Evolutionary conservation across 2,113 vertebrate genomes (phyloP), one percentile per base, ranked within the genome.

Genomic region (Python bivittatus): DNA sequence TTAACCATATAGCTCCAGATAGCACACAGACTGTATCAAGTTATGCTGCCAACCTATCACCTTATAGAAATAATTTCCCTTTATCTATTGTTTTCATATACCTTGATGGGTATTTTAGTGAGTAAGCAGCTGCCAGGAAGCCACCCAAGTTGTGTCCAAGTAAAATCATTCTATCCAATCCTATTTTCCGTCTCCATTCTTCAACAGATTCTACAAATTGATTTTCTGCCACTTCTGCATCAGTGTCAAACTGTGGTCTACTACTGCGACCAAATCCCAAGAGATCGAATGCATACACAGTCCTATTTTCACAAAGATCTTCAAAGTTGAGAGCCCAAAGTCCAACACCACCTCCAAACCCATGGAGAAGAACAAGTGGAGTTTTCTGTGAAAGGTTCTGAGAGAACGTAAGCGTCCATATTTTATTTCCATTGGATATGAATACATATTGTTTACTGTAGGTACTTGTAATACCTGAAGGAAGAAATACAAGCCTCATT

Each of bases 81-180:
- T 85, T 25, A 27, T 44, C 83, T 25, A 44, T 27, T 52, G 84
- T 27, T 90, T 86, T 72, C 84, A 97, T 98, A 92, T 96, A 99
- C 99, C 99, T 99, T 96, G 93, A 96, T 0, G 99, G 99, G 93
- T 98, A 98, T 96, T 98, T 98, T 68, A 99, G 97, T 0, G 98
- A 96, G 84, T 99, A 99, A 23, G 98, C 98, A 92, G 98, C 97
- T 93, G 98, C 98, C 96, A 99, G 96, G 96, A 98, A 99, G 88
- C 98, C 99, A 94, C 99, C 99, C 54, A 99, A 96, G 96, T 99
- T 99, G 97, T 99, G 99, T 44, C 99, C 99, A 57, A 99, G 98
- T 94, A 99, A 95, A 93, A 99, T 98, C 98, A 99, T 97, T 92
- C 97, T 97, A 94, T 99, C 98, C 97, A 99, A 93, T 38, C 98